Evolutionary conservation across 2,797 vertebrate species (phyloP).

Genomic region (Ataeniobius toweri): DNA sequence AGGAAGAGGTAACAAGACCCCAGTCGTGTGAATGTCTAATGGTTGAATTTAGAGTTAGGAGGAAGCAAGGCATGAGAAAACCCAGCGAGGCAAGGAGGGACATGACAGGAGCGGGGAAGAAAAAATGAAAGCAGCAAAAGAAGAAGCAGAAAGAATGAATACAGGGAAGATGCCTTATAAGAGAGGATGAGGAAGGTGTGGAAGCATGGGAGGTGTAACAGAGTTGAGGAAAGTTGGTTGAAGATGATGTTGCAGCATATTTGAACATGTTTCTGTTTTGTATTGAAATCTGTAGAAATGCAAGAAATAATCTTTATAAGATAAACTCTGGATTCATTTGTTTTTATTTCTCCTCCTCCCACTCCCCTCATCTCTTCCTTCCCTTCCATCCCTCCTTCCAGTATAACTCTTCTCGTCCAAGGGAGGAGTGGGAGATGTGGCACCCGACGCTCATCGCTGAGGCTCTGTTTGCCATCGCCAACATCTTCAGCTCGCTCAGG

Average conservation of each 20-base stretch:
- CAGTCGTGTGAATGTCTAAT: slow-evolving; percentile 46
- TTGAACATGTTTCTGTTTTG: background rate
- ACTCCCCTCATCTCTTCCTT: background rate
- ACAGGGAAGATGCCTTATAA: background rate
- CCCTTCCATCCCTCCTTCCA: slow-evolving; percentile 49
- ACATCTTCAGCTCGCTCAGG: slow-evolving; percentile 96
- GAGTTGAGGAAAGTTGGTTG: background rate
- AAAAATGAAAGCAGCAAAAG: slow-evolving; percentile 8
- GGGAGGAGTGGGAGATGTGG: slow-evolving; percentile 99
- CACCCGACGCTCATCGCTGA: slow-evolving; percentile 97
- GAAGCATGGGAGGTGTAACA: background rate
- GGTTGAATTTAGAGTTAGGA: slow-evolving; percentile 51
- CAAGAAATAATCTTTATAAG: background rate
- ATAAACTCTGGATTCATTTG: background rate
- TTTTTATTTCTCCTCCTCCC: background rate
- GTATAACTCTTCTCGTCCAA: slow-evolving; percentile 95
- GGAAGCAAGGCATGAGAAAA: slow-evolving; percentile 36
- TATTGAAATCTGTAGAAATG: background rate
- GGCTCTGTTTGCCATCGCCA: slow-evolving; percentile 97
- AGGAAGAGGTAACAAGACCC: slow-evolving; percentile 49
- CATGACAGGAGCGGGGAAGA: background rate
- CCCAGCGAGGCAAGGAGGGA: slow-evolving; percentile 5
- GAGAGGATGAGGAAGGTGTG: background rate
- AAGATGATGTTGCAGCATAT: background rate
- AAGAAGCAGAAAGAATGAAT: background rate